phyloP scores from a whole-genome alignment of 2,888 invertebrate species.

The Drosophila longiperda region DNA sequence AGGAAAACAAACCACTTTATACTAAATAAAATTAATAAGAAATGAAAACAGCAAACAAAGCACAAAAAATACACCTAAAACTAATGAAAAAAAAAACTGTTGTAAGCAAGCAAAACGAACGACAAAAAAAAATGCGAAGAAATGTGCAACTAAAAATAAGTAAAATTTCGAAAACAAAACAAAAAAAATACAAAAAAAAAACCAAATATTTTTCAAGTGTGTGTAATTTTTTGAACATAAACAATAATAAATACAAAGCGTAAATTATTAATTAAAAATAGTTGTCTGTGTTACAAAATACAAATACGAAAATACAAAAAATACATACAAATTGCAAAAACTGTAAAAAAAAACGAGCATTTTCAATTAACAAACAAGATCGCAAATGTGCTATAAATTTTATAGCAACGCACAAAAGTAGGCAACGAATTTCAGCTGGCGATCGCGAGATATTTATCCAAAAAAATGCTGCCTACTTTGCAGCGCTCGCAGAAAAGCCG shows the following conservation, averaged over 20 bases:
- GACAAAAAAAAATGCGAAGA: constrained; percentile 3
- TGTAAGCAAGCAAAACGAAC: constrained; percentile 37
- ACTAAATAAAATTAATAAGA: constrained; percentile 43
- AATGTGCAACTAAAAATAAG: constrained; percentile 43
- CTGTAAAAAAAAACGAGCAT: constrained; percentile 41
- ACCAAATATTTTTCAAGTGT: constrained; percentile 78
- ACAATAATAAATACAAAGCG: constrained; percentile 68
- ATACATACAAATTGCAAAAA: constrained; percentile 69
- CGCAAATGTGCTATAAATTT: constrained; percentile 56
- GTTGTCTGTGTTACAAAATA: constrained; percentile 79
- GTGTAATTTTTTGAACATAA: constrained; percentile 79
- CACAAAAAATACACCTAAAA: constrained; percentile 28
- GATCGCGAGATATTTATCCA: not conserved
- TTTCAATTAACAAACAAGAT: constrained; percentile 27
- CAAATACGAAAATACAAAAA: constrained; percentile 71
- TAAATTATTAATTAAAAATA: constrained; percentile 76
- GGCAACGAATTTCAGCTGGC: constrained; percentile 18
- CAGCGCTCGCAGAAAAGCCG: constrained; percentile 18
- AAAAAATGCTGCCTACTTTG: constrained; percentile 49
- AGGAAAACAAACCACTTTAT: constrained; percentile 45
- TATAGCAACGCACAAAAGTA: constrained; percentile 59
- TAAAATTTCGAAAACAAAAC: constrained; percentile 29
- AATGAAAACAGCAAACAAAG: constrained; percentile 28
- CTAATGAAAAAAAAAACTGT: constrained; percentile 43
- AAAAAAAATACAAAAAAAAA: constrained; percentile 21